Base-by-base conservation (phyloP, 1,140 invertebrate species). In the Helicorthomorpha holstii region DNA sequence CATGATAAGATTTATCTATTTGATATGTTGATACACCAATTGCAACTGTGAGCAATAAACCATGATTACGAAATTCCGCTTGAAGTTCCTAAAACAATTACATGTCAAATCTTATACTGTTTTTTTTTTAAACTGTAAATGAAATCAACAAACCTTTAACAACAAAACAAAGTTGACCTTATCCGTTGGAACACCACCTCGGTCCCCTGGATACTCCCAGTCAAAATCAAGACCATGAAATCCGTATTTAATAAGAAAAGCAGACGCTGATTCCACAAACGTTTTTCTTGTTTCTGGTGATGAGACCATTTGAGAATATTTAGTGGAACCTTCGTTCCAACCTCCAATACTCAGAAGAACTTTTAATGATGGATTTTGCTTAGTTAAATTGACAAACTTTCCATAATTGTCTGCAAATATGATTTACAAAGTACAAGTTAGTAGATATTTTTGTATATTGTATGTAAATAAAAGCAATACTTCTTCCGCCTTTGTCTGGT, bases 1-100 rank as follows among this genome's bases (percentile, higher is more conserved):
- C 66, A 56, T 93, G 84, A 59, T 92, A 94, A 0, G 82, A 85
- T 2, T 76, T 71, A 54, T 83, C 79, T 12, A 91, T 54, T 60
- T 66, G 59, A 56, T 66, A 59, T 47, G 59, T 63, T 1, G 73
- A 73, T n/a, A 75, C 72, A 4, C 77, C 71, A 14, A 76, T 74
- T 3, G 77, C 73, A n/a, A 75, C 64, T 1, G 74, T 69, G 1
- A 80, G 59, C 1, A 77, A 43, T 63, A 63, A 75, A 29, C 64
- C 66, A 47, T 60, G 61, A 19, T 78, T 81, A 59, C 71, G 76
- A 51, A 93, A 83, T 3, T 77, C 79, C 23, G 72, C 72, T 34
- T 78, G 81, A 0, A 94, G 61, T 64, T 91, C 87, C 50, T 65
- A 56, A 46, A 7, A 7, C 0, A n/a, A 14, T n/a, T n/a, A n/a